Base-by-base conservation (phyloP, 2,888 invertebrate species). In the Allacma fusca region DNA sequence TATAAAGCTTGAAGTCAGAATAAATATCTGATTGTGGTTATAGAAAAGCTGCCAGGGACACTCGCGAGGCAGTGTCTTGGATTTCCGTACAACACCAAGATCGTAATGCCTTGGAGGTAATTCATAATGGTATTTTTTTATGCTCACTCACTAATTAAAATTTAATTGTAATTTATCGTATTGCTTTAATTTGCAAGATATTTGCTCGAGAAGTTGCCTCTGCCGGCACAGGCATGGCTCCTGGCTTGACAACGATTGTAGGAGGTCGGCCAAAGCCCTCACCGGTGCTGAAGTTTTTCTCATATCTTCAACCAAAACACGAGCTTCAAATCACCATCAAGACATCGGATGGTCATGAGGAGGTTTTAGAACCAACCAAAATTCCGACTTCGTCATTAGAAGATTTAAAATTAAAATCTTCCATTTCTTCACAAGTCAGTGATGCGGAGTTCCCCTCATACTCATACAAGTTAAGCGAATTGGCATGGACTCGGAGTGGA, bases 201-300 rank as follows among this genome's bases (percentile, higher is more conserved):
- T 87, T 88, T 80, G 85, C 88, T 7, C 83, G 86, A 80, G 89
- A 89, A 84, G 86, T 89, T 67, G 88, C 89, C 26, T 87, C 88
- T 59, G 88, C 88, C 72, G 88, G 88, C 13, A 89, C 89, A 72
- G 88, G 88, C 67, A 88, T 88, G 88, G 88, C 88, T 26, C 89
- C 89, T 62, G 89, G 89, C n/a, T 73, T 83, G 0, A 81, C 81
- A 0, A 59, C 82, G 1, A 80, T 82, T 9, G 21, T 87, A 76
- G 87, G 88, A 57, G 89, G 89, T 5, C 84, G 89, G 79, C 88
- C 89, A n/a, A 88, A 86, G 84, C 86, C 88, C 85, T 85, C 87
- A 29, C 88, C 88, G 26, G 85, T 88, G 16, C 84, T 88, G 62
- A 86, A 86, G 76, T 84, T 88, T 65, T 88, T 86, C 84, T 88